Conservation (phyloP, 2,797 vertebrate genomes). For the Enteromius mattozi region DNA sequence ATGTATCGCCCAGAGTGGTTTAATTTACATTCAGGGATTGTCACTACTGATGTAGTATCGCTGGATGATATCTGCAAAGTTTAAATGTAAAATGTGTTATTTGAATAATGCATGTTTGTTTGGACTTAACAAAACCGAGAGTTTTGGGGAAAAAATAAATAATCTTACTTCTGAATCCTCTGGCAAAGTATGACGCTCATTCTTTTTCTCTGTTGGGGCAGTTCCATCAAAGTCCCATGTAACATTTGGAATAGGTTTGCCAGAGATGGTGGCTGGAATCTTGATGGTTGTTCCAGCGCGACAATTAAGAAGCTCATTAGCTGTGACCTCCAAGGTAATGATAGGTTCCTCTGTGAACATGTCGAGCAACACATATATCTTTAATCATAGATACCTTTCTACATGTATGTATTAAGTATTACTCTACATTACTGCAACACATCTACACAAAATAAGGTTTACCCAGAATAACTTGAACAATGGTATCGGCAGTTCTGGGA, state of each 20-base stretch:
- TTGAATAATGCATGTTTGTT: conserved; percentile 2
- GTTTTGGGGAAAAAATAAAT: conserved; percentile 22
- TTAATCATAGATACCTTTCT: conserved; percentile 33
- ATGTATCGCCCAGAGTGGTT: conserved; percentile 90
- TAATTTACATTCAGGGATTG: conserved; percentile 86
- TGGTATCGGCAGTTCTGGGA: conserved; percentile 85
- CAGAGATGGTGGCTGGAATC: conserved; percentile 87
- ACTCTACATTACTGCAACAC: not conserved
- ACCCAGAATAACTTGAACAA: conserved; percentile 92
- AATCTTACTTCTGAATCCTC: conserved; percentile 86
- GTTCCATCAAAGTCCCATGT: conserved; percentile 95
- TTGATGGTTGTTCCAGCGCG: conserved; percentile 86
- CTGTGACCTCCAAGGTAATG: conserved; percentile 84
- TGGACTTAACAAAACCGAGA: not conserved
- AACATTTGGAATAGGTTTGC: conserved; percentile 89
- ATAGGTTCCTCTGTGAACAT: conserved; percentile 84
- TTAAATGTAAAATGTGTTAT: conserved; percentile 15
- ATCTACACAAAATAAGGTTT: conserved; percentile 71
- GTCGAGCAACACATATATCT: not conserved
- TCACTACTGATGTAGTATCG: conserved; percentile 84
- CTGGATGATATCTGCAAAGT: conserved; percentile 83
- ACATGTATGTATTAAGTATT: not conserved
- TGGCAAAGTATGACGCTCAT: conserved; percentile 89
- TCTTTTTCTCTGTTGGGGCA: conserved; percentile 89
- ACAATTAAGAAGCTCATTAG: conserved; percentile 86